Evolutionary conservation across 2,797 vertebrate species (phyloP).

Genomic region (Myiothlypis coronata): DNA sequence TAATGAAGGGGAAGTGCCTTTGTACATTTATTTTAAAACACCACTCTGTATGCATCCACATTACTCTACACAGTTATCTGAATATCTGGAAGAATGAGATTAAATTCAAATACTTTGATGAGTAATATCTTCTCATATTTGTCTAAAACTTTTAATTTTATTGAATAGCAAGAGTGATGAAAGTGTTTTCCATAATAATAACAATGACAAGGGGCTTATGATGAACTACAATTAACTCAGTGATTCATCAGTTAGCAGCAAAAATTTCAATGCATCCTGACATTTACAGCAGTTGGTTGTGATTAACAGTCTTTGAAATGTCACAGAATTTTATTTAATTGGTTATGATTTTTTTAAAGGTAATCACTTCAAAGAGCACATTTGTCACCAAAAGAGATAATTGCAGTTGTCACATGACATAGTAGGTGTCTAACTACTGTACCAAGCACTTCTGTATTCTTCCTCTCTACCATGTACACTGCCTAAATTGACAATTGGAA

Average conservation of each 20-base stretch:
- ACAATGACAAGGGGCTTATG: conserved; percentile 77
- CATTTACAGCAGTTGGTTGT: conserved; percentile 79
- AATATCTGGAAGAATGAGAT: conserved; percentile 69
- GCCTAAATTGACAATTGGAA: conserved; percentile 27
- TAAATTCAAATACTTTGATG: conserved; percentile 74
- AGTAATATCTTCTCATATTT: conserved; percentile 71
- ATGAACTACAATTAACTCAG: conserved; percentile 81
- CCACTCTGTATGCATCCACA: not conserved
- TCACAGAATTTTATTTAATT: conserved; percentile 80
- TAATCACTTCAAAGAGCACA: conserved; percentile 73
- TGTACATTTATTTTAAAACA: conserved; percentile 57
- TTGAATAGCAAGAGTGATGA: conserved; percentile 75
- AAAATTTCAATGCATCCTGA: conserved; percentile 77
- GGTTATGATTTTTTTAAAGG: conserved; percentile 72
- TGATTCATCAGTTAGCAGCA: conserved; percentile 75
- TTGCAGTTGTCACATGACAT: conserved; percentile 72
- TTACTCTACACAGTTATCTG: conserved; percentile 41
- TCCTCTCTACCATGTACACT: not conserved
- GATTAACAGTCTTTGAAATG: conserved; percentile 82
- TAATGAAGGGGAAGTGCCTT: not conserved
- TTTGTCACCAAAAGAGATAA: conserved; percentile 76
- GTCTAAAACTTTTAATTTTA: conserved; percentile 70
- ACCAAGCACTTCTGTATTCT: conserved; percentile 42
- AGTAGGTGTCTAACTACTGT: conserved; percentile 56
- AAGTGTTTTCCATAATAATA: conserved; percentile 80